phyloP scores from a whole-genome alignment of 2,113 vertebrate species.

The Aythya baeri region DNA sequence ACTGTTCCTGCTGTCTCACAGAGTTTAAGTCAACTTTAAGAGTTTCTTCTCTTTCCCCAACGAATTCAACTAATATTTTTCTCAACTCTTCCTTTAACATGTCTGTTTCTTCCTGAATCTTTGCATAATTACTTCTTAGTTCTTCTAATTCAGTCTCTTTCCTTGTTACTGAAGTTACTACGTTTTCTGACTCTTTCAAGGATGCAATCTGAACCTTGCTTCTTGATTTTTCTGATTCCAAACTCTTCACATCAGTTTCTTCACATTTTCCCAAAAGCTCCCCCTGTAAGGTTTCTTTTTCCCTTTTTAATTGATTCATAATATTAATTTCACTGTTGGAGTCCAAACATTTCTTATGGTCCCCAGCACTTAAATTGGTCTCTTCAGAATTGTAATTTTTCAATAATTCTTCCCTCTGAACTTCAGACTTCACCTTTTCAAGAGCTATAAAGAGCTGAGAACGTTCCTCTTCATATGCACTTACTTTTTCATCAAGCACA shows the following conservation, averaged over 20 bases:
- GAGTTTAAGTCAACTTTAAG: background rate
- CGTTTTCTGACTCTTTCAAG: conserved; percentile 47
- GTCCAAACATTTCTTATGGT: background rate
- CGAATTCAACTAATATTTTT: conserved; percentile 34
- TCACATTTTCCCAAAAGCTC: conserved; percentile 76
- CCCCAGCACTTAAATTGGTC: background rate
- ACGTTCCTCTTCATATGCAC: conserved; percentile 59
- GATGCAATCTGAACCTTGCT: conserved; percentile 7
- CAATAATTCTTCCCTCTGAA: conserved; percentile 58
- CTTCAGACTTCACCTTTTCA: conserved; percentile 71
- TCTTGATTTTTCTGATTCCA: conserved; percentile 61
- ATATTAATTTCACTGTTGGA: background rate
- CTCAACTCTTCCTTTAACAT: conserved; percentile 63
- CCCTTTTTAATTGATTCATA: conserved; percentile 63
- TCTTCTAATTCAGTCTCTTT: conserved; percentile 56
- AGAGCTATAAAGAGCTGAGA: conserved; percentile 63
- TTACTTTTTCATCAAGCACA: conserved; percentile 62
- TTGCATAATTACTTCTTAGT: conserved; percentile 28
- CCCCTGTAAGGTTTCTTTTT: conserved; percentile 79
- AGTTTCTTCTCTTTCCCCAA: conserved; percentile 47
- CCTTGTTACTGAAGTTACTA: background rate
- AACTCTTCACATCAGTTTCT: conserved; percentile 49
- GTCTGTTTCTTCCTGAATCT: conserved; percentile 58
- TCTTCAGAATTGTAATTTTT: background rate
- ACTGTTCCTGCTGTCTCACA: background rate